Conservation (phyloP, 1,140 invertebrate genomes). For the Palaemon carinicauda region DNA sequence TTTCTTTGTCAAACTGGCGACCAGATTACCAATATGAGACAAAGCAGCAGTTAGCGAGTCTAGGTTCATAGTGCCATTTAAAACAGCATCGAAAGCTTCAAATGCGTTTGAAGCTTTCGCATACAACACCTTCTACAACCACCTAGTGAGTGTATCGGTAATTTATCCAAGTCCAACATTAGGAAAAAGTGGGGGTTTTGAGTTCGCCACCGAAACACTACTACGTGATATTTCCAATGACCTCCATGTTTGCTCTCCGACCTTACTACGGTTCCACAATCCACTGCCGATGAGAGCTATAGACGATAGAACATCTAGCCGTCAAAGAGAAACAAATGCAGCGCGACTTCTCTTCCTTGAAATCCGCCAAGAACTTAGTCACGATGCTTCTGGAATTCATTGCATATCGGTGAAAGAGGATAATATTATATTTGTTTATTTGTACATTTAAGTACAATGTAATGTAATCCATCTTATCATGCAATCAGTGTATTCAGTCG, state of each 20-base stretch:
- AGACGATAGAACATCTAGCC: not conserved
- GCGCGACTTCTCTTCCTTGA: too few species aligned
- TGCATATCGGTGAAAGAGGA: too few species aligned
- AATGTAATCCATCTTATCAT: too few species aligned
- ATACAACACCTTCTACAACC: constrained; percentile 57
- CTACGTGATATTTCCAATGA: constrained; percentile 36
- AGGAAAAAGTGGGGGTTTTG: constrained; percentile 48
- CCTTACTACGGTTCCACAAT: too few species aligned
- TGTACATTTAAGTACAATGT: too few species aligned
- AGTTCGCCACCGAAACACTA: constrained; percentile 25
- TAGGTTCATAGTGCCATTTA: constrained; percentile 62
- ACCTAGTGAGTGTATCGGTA: constrained; percentile 51
- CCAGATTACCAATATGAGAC: constrained; percentile 70
- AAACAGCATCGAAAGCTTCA: constrained; percentile 61
- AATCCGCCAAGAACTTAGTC: too few species aligned
- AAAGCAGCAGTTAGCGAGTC: constrained; percentile 60
- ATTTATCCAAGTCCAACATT: constrained; percentile 54
- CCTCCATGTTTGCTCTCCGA: constrained; percentile 54
- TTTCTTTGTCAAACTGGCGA: constrained; percentile 94
- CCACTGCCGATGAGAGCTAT: not conserved
- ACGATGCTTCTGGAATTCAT: too few species aligned
- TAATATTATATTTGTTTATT: too few species aligned
- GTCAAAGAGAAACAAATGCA: not conserved
- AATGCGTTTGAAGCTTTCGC: constrained; percentile 60
- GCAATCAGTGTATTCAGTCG: too few species aligned